Conservation (phyloP, 2,113 vertebrate species). For the Enhydra lutris region DNA sequence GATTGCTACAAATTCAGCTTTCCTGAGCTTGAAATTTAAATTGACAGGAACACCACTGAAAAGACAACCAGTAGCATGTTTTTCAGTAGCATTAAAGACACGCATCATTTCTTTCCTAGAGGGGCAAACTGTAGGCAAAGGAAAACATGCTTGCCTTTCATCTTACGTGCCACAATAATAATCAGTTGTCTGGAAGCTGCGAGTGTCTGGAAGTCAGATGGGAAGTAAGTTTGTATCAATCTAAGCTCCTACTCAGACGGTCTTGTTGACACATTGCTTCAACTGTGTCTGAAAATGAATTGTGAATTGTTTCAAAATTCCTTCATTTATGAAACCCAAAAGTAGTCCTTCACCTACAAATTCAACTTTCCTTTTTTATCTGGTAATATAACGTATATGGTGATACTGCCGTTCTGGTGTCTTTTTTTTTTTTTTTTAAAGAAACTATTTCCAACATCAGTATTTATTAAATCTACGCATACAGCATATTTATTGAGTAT, state of each 20-base stretch:
- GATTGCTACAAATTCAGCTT: background rate
- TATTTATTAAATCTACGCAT: background rate
- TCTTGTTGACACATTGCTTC: background rate
- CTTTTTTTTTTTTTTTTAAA: background rate
- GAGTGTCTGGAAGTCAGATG: background rate
- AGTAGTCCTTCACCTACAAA: background rate
- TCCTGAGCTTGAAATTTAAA: background rate
- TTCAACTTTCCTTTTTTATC: background rate
- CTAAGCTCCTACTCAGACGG: background rate
- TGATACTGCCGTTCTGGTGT: background rate
- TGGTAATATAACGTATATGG: background rate
- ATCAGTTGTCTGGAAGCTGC: background rate
- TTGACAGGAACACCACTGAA: background rate
- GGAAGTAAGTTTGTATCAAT: background rate
- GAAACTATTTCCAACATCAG: background rate
- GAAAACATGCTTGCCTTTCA: background rate
- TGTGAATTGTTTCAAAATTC: background rate
- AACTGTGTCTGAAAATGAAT: too few relatives aligned
- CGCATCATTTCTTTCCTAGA: background rate
- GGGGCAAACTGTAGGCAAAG: background rate
- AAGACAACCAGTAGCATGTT: background rate
- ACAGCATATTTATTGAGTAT: background rate
- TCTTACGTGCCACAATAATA: background rate
- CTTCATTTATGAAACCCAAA: background rate
- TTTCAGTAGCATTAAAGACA: background rate